Evolutionary conservation across 2,797 vertebrate genomes (phyloP).

Genomic region (Yasuhikotakia modesta): DNA sequence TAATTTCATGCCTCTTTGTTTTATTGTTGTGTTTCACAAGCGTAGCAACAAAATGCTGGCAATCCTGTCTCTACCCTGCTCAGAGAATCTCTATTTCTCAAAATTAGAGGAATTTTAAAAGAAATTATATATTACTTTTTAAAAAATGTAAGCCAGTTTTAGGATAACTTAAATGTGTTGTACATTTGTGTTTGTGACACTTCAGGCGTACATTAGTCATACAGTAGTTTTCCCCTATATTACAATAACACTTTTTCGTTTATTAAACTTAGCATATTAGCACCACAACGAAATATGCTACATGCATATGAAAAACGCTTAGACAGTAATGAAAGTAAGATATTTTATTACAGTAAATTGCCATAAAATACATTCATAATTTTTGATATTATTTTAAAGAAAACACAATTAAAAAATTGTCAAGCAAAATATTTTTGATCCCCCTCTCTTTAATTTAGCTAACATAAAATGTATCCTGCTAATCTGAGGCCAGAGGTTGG

Average conservation of each 20-base stretch:
- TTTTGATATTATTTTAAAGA: too few relatives aligned
- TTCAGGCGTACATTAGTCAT: too few relatives aligned
- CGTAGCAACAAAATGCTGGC: not conserved
- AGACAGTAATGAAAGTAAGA: too few relatives aligned
- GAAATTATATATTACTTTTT: not conserved
- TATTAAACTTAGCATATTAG: too few relatives aligned
- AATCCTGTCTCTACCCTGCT: not conserved
- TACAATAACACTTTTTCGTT: too few relatives aligned
- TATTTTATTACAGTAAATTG: too few relatives aligned
- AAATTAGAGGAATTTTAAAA: not conserved
- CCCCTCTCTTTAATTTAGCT: not conserved
- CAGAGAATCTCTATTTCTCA: not conserved
- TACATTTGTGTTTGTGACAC: too few relatives aligned
- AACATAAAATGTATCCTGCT: too few relatives aligned
- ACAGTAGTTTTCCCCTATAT: too few relatives aligned
- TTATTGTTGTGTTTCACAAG: not conserved
- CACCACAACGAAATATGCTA: too few relatives aligned
- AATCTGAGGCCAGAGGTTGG: not conserved
- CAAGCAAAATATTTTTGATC: not conserved
- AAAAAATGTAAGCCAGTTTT: not conserved
- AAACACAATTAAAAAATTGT: not conserved
- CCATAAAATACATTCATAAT: too few relatives aligned
- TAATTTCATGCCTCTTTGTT: slow-evolving; percentile 11
- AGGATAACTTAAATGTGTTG: not conserved
- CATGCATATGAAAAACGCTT: too few relatives aligned